Percentiles rank a stretch among this genome's conserved stretches.
These are phyloP conservation scores for Schizotus pectinicornis DNA, from an alignment of 2,888 invertebrate genomes.

Conservation along the genomic window DNA sequence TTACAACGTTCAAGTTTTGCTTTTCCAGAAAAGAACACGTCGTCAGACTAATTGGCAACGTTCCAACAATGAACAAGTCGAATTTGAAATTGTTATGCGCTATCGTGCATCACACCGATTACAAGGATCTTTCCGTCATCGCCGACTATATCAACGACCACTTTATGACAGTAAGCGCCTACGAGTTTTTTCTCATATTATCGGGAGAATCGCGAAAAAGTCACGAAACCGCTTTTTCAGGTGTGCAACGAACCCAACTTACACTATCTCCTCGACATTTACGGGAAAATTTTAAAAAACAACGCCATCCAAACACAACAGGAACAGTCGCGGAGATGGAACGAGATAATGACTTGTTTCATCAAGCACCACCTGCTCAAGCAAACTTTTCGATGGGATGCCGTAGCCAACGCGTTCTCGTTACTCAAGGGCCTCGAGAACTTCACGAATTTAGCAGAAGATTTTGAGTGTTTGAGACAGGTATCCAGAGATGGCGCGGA, in stretches of 20 bases:
- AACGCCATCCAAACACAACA: background rate
- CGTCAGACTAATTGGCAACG: conserved; percentile 2
- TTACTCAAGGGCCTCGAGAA: conserved; percentile 16
- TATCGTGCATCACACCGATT: conserved; percentile 13
- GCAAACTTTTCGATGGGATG: conserved; percentile 20
- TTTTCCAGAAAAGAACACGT: conserved; percentile 22
- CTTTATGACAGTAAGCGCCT: conserved; percentile 11
- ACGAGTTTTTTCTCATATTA: background rate
- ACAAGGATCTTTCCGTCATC: conserved; percentile 21
- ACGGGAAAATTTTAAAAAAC: conserved; percentile 15
- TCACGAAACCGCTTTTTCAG: no score
- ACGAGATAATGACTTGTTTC: conserved; percentile 26
- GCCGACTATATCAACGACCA: conserved; percentile 16
- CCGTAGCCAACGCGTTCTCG: conserved; percentile 19
- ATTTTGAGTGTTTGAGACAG: conserved; percentile 12
- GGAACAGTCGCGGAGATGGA: conserved; percentile 2
- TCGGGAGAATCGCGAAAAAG: no score
- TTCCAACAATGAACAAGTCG: conserved; percentile 9
- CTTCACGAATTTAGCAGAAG: conserved; percentile 15
- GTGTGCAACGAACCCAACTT: conserved; percentile 19
- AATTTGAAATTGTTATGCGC: conserved; percentile 22
- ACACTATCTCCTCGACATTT: conserved; percentile 22
- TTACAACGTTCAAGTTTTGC: background rate
- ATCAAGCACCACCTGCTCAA: conserved; percentile 22
- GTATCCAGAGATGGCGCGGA: background rate